These are phyloP conservation scores for Chroicocephalus ridibundus DNA, from an alignment of 2,113 vertebrate species.

Conservation along the genomic window DNA sequence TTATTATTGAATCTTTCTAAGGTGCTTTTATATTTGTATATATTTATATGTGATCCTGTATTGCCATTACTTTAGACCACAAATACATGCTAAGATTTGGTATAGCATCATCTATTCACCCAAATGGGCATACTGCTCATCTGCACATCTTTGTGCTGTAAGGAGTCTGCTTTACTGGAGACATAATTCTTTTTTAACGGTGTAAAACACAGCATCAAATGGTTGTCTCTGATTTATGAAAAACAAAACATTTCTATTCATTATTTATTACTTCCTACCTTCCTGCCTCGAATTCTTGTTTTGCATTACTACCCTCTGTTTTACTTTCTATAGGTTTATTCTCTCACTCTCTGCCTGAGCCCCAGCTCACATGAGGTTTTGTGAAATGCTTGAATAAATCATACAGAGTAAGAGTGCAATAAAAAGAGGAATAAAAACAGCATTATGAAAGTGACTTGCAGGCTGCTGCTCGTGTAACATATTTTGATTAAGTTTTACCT, in stretches of 20 bases:
- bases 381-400: conserved; percentile 34
- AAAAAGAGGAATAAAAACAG: conserved; percentile 26
- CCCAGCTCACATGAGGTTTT: neutral
- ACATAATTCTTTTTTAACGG: neutral
- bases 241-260: neutral
- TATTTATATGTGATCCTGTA: neutral
- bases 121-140: neutral
- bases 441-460: conserved; percentile 6
- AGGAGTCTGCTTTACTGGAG: neutral
- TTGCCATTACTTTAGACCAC: neutral
- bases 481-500: conserved; percentile 34
- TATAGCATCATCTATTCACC: neutral
- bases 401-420: neutral
- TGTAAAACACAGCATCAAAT: neutral
- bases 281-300: neutral
- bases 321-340: neutral
- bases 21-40: neutral
- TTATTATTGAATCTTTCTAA: neutral
- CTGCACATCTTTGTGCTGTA: neutral
- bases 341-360: neutral
- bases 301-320: conserved; percentile 4
- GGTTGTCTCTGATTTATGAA: neutral
- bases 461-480: neutral
- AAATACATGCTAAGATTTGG: neutral
- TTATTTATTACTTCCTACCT: neutral